These are phyloP conservation scores for Pampus argenteus DNA, from an alignment of 2,797 vertebrate genomes.

Conservation along the genomic window DNA sequence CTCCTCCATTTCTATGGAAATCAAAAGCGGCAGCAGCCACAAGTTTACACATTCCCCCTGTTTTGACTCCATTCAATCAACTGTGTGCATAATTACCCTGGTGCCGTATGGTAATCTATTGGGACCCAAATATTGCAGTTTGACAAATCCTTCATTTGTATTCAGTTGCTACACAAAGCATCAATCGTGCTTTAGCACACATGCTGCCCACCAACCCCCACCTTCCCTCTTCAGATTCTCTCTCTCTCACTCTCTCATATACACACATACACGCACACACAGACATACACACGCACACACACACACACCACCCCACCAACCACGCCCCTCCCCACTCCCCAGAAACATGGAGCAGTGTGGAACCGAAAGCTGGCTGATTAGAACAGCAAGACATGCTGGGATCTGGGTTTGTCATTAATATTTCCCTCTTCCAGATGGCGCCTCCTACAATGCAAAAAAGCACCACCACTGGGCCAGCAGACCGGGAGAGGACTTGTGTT, in stretches of 20 bases:
- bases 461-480: conserved; percentile 71
- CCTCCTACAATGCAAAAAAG: conserved; percentile 80
- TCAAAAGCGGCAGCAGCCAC: conserved; percentile 79
- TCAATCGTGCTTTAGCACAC: conserved; percentile 85
- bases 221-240: conserved; percentile 23
- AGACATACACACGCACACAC: conserved; percentile 17
- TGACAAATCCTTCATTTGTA: conserved; percentile 90
- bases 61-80: conserved; percentile 88
- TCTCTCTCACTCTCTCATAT: conserved; percentile 16
- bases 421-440: conserved; percentile 84
- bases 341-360: conserved; percentile 77
- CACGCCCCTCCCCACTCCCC: conserved; percentile 71
- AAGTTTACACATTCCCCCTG: conserved; percentile 84
- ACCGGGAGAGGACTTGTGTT: conserved; percentile 57
- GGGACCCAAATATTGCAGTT: conserved; percentile 88
- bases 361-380: conserved; percentile 81
- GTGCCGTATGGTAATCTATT: conserved; percentile 85
- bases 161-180: conserved; percentile 87
- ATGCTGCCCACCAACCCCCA: conserved; percentile 66
- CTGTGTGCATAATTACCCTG: conserved; percentile 87
- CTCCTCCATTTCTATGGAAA: conserved; percentile 83
- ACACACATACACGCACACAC: conserved; percentile 24
- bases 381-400: conserved; percentile 83
- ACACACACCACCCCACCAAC: conserved; percentile 39
- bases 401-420: conserved; percentile 85